Percentiles rank a stretch among this genome's conserved stretches.
Conservation (phyloP, 2,888 invertebrate genomes). For the Drosophila subquinaria region DNA sequence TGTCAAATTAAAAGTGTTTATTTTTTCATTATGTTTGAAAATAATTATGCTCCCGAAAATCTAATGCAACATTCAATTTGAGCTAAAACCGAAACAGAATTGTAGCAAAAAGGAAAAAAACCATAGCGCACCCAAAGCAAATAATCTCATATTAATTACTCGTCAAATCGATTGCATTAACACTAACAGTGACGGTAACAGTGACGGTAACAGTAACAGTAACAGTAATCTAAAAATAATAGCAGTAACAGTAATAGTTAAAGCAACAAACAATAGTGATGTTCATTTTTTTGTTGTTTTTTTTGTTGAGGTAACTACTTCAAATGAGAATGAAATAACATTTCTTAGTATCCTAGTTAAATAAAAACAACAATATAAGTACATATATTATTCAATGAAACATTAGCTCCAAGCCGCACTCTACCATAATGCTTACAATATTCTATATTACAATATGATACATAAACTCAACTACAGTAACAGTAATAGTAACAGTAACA, state of each 20-base stretch:
- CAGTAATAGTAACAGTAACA: conserved; percentile 40
- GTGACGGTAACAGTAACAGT: conserved; percentile 8
- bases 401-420: conserved; percentile 79
- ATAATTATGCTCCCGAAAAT: conserved; percentile 8
- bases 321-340: conserved; percentile 13
- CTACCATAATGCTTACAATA: conserved; percentile 72
- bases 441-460: conserved; percentile 46
- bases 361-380: conserved; percentile 42
- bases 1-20: conserved; percentile 4
- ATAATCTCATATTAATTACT: conserved; percentile 34
- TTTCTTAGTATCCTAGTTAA: conserved; percentile 43
- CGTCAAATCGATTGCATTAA: conserved; percentile 9
- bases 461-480: conserved; percentile 55
- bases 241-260: conserved; percentile 12
- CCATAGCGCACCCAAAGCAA: conserved; percentile 33
- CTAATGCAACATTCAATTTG: conserved; percentile 37
- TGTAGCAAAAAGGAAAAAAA: conserved; percentile 12
- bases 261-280: conserved; percentile 28
- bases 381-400: conserved; percentile 75
- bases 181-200: conserved; percentile 21
- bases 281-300: conserved; percentile 38
- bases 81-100: conserved; percentile 31
- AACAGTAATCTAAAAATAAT: conserved; percentile 20
- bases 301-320: conserved; percentile 17
- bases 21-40: conserved; percentile 29